phyloP scores from a whole-genome alignment of 1,140 invertebrate species.

The Streblospio benedicti region DNA sequence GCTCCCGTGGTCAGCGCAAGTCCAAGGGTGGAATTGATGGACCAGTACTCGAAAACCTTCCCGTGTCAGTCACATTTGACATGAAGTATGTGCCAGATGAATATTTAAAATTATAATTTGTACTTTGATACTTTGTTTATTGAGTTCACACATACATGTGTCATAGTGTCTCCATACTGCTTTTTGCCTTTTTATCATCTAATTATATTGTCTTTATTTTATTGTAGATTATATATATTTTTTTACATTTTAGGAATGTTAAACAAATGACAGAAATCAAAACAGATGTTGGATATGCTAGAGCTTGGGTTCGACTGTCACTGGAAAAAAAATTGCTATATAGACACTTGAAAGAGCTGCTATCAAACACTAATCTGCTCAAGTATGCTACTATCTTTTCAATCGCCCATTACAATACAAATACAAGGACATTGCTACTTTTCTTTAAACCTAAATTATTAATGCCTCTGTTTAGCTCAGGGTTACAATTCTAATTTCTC shows the following conservation, averaged over 20 bases:
- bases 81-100: conserved; percentile 66
- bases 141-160: too few relatives aligned
- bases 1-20: conserved; percentile 20
- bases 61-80: conserved; percentile 78
- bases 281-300: conserved; percentile 92
- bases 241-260: conserved; percentile 64
- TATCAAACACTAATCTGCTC: conserved; percentile 77
- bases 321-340: conserved; percentile 97
- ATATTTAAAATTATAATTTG: conserved; percentile 7
- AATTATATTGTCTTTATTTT: too few relatives aligned
- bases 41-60: conserved; percentile 55
- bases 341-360: conserved; percentile 77
- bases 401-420: too few relatives aligned
- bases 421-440: too few relatives aligned
- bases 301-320: conserved; percentile 90
- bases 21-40: conserved; percentile 14
- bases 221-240: background rate
- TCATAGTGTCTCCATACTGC: too few relatives aligned
- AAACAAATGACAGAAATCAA: conserved; percentile 67
- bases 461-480: too few relatives aligned
- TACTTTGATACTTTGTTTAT: background rate
- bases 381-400: conserved; percentile 49
- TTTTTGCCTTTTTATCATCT: too few relatives aligned
- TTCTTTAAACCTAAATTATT: too few relatives aligned
- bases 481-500: too few relatives aligned